Conservation (phyloP, 2,797 vertebrate species). For the Chaetodon trifasciatus region DNA sequence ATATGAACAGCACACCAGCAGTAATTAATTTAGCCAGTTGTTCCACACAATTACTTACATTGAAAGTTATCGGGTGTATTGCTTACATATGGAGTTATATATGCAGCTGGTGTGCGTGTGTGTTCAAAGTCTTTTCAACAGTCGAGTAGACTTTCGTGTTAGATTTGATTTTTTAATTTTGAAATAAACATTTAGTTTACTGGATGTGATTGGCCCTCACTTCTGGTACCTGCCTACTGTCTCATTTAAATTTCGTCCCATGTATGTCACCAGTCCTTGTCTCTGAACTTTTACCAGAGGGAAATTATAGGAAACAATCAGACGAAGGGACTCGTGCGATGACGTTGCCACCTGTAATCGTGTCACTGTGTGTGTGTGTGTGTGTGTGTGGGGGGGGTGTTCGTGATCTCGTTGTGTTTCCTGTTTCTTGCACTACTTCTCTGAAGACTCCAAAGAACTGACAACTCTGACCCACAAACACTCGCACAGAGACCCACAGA, state of each 20-base stretch:
- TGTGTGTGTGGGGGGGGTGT: too few species aligned
- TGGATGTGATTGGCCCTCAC: neutral
- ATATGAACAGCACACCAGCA: neutral
- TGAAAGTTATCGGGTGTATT: neutral
- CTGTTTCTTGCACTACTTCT: constrained; percentile 64
- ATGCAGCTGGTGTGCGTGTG: neutral
- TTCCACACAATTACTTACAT: neutral
- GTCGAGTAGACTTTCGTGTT: neutral
- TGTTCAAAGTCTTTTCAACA: neutral
- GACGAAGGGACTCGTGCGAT: constrained; percentile 4
- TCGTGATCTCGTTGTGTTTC: constrained; percentile 54
- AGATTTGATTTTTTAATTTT: neutral
- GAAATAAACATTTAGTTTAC: neutral
- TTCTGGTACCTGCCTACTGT: neutral
- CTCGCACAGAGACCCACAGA: neutral
- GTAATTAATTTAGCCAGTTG: neutral
- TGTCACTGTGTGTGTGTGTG: neutral
- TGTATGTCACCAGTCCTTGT: neutral
- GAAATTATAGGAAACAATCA: constrained; percentile 27
- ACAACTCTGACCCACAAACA: constrained; percentile 21
- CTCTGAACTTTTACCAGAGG: neutral
- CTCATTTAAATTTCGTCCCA: neutral
- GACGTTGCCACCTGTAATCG: neutral
- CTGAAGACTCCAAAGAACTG: constrained; percentile 39
- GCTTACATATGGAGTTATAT: neutral